Base-by-base conservation (phyloP, 2,888 invertebrate genomes). In the Drosophila cognata region DNA sequence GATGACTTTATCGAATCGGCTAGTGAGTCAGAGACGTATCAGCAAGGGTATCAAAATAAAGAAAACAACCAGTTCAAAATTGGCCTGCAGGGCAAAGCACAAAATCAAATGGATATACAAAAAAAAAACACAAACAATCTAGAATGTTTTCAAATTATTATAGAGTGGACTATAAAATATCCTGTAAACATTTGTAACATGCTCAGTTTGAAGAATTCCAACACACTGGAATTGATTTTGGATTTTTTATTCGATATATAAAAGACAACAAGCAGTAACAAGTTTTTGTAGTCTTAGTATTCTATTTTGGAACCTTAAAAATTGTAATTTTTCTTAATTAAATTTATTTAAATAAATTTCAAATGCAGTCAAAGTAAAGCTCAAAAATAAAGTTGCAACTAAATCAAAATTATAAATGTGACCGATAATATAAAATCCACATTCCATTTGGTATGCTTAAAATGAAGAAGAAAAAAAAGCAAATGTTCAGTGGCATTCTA, bases 31-130 rank as follows among this genome's bases (percentile, higher is more conserved):
- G 21, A 43, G 6, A 13, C 6, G 46, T 25, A 7, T 46, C 6
- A 4, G 16, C 16, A 16, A 46, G 46, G 16, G 46, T 46, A 46
- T 25, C n/a, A n/a, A 38, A 52, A 25, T 29, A 35, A 16, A 13
- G 38, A 53, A 46, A 50, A 55, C 52, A 74, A 57, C 64, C 59
- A 78, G 74, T 78, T 77, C 57, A 61, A 63, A 72, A 72, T 66
- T 62, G 56, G 79, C 67, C 75, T 48, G 25, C 53, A 46, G 74
- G 48, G 55, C 52, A 53, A 38, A 74, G 48, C 64, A 74, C 58
- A 73, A 72, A 71, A 64, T 71, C 65, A 66, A 50, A 46, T 62
- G 28, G 48, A 28, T 46, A 46, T 46, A 25, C 25, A 46, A 18
- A 25, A 46, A 28, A 62, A 57, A 52, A 61, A 53, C 36, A 41